Evolutionary conservation across 2,113 vertebrate species (phyloP).

Genomic region (Cercocebus atys): DNA sequence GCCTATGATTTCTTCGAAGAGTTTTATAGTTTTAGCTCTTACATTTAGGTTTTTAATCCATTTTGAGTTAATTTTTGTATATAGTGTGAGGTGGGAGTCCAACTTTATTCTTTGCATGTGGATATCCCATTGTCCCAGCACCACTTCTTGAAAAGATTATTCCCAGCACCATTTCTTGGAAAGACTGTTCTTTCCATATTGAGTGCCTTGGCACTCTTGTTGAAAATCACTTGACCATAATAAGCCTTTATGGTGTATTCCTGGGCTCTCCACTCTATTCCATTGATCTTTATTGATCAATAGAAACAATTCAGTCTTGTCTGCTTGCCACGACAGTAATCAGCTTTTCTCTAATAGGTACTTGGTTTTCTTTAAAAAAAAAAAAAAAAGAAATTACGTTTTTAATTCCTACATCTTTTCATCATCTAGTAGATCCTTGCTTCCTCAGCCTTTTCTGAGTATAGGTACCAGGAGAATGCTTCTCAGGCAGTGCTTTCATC

Average conservation of each 20-base stretch:
- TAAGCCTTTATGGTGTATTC: not conserved
- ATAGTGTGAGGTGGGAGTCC: not conserved
- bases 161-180: too few relatives aligned
- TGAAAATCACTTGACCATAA: not conserved
- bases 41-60: not conserved
- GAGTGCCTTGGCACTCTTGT: not conserved
- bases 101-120: not conserved
- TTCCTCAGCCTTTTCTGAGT: not conserved
- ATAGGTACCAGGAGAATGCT: not conserved
- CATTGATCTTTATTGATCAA: not conserved
- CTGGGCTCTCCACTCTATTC: not conserved
- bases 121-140: not conserved
- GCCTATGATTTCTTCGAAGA: not conserved
- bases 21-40: not conserved
- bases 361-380: too few relatives aligned
- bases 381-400: too few relatives aligned
- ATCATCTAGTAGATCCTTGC: too few relatives aligned
- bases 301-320: not conserved
- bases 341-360: not conserved
- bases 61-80: slow-evolving; percentile 11
- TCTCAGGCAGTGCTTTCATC: not conserved
- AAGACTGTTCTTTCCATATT: not conserved
- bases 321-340: not conserved
- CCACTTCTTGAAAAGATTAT: not conserved
- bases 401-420: too few relatives aligned